These are phyloP conservation scores for Archips xylosteana DNA, from an alignment of 2,888 invertebrate genomes.

Conservation along the genomic window DNA sequence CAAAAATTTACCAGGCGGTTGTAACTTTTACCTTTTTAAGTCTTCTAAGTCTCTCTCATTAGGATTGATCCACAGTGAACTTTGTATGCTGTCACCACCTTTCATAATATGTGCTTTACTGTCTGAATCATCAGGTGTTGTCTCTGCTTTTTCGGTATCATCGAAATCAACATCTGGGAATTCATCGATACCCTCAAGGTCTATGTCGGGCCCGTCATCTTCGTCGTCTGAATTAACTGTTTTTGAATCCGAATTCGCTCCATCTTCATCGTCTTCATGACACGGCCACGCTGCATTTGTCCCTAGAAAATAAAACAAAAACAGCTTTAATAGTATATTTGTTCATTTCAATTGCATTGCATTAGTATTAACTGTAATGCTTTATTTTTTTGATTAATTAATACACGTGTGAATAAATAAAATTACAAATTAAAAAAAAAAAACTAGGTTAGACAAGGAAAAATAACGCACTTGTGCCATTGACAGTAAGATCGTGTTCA, in stretches of 20 bases:
- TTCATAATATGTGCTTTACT: constrained; percentile 54
- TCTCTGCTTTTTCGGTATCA: constrained; percentile 66
- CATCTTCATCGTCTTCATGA: constrained; percentile 79
- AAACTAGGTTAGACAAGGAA: too few relatives aligned
- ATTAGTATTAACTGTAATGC: too few relatives aligned
- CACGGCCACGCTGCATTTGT: constrained; percentile 79
- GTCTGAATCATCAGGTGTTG: constrained; percentile 60
- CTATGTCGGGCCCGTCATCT: constrained; percentile 61
- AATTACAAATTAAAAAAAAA: too few relatives aligned
- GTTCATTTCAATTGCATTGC: too few relatives aligned
- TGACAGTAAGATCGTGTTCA: too few relatives aligned
- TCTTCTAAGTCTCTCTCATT: constrained; percentile 84
- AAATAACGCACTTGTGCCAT: too few relatives aligned
- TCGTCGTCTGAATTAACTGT: constrained; percentile 60
- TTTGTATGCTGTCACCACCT: constrained; percentile 73
- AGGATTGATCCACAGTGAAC: constrained; percentile 74
- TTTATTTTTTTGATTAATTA: too few relatives aligned
- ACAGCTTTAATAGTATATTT: background rate
- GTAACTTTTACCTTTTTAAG: constrained; percentile 74
- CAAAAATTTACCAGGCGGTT: background rate
- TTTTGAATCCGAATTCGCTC: constrained; percentile 76
- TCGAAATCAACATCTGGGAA: constrained; percentile 74
- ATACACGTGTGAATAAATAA: too few relatives aligned
- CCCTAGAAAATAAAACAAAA: constrained; percentile 53
- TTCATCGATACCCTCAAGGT: constrained; percentile 69